phyloP scores from a whole-genome alignment of 2,113 vertebrate species.

The Buteo buteo region DNA sequence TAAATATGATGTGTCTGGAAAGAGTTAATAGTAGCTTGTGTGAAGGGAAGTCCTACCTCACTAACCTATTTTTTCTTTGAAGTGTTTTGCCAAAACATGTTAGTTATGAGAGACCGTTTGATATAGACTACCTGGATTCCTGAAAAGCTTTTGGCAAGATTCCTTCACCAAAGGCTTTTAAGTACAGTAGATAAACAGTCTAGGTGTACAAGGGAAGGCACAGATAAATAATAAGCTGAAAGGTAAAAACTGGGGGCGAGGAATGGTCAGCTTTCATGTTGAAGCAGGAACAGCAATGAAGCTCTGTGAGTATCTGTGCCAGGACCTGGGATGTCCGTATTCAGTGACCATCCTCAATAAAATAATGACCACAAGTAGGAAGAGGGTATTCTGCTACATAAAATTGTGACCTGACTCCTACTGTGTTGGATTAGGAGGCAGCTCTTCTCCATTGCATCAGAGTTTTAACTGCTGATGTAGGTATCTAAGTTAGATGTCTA shows the following conservation, averaged over 20 bases:
- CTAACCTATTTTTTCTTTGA: neutral
- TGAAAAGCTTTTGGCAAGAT: neutral
- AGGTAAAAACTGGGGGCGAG: neutral
- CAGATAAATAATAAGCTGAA: neutral
- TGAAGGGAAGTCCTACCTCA: neutral
- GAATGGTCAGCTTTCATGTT: neutral
- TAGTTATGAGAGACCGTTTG: neutral
- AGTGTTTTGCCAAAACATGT: neutral
- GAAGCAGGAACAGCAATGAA: neutral
- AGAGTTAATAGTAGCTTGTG: neutral
- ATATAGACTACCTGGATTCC: neutral
- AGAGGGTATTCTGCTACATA: neutral
- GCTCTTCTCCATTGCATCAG: neutral
- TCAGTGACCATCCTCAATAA: neutral
- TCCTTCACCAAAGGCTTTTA: neutral
- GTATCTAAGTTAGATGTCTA: neutral
- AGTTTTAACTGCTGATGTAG: neutral
- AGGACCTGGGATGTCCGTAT: neutral
- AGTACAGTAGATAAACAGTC: neutral
- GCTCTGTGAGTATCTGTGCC: neutral
- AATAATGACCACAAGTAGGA: neutral
- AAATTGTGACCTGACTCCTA: neutral
- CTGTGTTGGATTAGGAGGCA: neutral
- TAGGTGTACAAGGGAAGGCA: neutral
- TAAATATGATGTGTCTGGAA: neutral